Evolutionary conservation across 2,113 vertebrate species (phyloP).

Genomic region (Rostratula benghalensis): DNA sequence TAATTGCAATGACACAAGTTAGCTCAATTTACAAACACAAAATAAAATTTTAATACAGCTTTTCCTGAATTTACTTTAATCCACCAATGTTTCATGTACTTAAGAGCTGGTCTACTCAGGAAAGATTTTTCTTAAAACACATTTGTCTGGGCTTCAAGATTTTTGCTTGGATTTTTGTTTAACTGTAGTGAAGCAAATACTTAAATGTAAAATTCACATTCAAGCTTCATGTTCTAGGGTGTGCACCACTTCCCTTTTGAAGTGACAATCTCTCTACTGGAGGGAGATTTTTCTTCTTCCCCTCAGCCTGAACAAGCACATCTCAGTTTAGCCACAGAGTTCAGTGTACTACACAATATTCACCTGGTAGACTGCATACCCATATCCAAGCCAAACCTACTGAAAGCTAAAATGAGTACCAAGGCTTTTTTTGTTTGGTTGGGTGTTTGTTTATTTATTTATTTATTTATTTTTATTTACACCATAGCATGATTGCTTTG

Average conservation of each 20-base stretch:
- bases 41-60: background rate
- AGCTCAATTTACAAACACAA: background rate
- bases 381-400: background rate
- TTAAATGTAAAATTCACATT: background rate
- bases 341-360: background rate
- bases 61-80: background rate
- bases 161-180: background rate
- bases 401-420: rapidly evolving
- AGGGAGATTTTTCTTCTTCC: background rate
- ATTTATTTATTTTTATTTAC: background rate
- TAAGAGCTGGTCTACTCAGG: slow-evolving; percentile 49
- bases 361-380: background rate
- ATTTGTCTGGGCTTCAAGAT: background rate
- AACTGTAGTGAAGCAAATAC: background rate
- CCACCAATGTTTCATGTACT: background rate
- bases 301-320: background rate
- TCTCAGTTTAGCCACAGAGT: background rate
- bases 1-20: background rate
- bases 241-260: background rate
- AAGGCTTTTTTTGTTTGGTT: background rate
- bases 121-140: slow-evolving; percentile 35
- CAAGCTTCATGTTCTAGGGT: background rate
- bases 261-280: background rate
- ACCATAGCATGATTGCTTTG: background rate
- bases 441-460: no score